Percentiles rank a stretch among this genome's conserved stretches.
These are phyloP conservation scores for Drosophila melanica DNA, from an alignment of 1,140 invertebrate species.

Conservation along the genomic window DNA sequence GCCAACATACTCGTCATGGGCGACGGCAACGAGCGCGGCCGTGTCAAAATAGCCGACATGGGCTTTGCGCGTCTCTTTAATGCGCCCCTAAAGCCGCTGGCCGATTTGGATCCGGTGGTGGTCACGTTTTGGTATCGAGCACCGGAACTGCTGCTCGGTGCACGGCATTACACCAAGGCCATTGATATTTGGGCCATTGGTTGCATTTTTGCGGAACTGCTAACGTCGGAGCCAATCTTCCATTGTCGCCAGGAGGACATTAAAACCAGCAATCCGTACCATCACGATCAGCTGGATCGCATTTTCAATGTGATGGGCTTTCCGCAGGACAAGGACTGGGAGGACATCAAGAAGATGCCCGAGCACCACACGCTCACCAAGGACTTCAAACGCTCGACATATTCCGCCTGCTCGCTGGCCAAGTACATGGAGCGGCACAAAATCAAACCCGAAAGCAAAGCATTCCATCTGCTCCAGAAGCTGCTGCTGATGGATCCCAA, in stretches of 20 bases:
- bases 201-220: constrained; percentile 98
- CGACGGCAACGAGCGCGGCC: constrained; percentile 97
- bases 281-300: constrained; percentile 99
- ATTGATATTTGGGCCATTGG: constrained; percentile 99
- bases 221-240: constrained; percentile 99
- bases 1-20: constrained; percentile 99
- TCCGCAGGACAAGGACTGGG: constrained; percentile 99
- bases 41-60: constrained; percentile 99
- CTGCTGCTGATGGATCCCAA: constrained; percentile 99
- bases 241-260: constrained; percentile 99
- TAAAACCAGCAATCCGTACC: constrained; percentile 99
- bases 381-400: constrained; percentile 98
- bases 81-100: constrained; percentile 98
- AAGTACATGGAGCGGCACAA: constrained; percentile 99
- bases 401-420: constrained; percentile 96
- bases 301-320: constrained; percentile 99
- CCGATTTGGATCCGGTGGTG: constrained; percentile 99
- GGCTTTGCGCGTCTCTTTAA: constrained; percentile 99
- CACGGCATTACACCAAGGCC: constrained; percentile 99
- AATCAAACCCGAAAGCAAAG: constrained; percentile 98
- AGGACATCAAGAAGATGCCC: constrained; percentile 99
- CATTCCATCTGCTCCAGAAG: constrained; percentile 97
- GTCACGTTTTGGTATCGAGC: constrained; percentile 99
- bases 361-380: constrained; percentile 98
- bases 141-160: constrained; percentile 97